These are phyloP conservation scores for Zosterops pallidus DNA, from an alignment of 2,113 vertebrate genomes.

Conservation along the genomic window DNA sequence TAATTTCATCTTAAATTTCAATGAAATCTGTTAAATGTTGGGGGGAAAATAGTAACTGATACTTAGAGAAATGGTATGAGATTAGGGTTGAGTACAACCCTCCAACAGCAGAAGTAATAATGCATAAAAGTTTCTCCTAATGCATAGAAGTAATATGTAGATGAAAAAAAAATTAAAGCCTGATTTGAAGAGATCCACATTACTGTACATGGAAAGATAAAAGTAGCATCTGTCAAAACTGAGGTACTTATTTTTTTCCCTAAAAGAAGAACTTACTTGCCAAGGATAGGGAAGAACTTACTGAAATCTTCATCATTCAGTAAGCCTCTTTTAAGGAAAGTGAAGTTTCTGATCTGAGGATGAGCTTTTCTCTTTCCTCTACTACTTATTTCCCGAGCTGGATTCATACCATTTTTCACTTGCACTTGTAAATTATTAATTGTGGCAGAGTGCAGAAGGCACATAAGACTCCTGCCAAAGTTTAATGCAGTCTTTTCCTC, in stretches of 20 bases:
- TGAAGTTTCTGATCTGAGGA: not conserved
- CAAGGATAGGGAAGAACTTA: not conserved
- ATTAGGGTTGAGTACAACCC: not conserved
- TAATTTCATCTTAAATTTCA: not conserved
- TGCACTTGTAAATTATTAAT: not conserved
- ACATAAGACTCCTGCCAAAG: not conserved
- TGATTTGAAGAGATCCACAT: not conserved
- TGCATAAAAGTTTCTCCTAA: not conserved
- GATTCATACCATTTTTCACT: not conserved
- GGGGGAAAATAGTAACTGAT: not conserved
- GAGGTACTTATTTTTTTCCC: not conserved
- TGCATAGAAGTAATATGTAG: not conserved
- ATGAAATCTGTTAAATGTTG: not conserved
- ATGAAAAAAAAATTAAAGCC: not conserved
- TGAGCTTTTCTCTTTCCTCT: slow-evolving; percentile 8
- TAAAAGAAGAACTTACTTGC: not conserved
- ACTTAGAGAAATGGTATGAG: not conserved
- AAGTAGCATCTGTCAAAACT: not conserved
- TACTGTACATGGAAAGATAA: not conserved
- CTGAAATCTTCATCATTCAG: not conserved
- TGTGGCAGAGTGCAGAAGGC: not conserved
- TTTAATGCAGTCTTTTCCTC: not conserved
- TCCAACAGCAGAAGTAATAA: not conserved
- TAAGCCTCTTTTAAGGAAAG: not conserved
- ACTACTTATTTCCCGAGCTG: not conserved